Base-by-base conservation (phyloP, 2,888 invertebrate species). In the Agonum fuliginosum region DNA sequence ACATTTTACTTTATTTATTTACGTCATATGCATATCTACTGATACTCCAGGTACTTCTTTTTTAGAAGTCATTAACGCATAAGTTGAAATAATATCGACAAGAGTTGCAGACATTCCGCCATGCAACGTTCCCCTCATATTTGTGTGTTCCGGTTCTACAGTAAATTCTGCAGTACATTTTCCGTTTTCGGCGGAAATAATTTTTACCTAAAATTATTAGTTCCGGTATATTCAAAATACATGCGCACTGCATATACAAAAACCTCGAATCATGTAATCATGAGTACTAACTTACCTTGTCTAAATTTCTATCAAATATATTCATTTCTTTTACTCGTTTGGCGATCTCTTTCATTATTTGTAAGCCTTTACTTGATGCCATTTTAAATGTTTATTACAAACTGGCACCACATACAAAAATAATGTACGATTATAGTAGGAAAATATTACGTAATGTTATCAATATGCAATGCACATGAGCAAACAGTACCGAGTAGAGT, bases 81-180 rank as follows among this genome's bases (percentile, higher is more conserved):
- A 92, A 0, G 94, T 93, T 0, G 97, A 96, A 19, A 97, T 85
- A 72, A 89, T 88, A 83, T 95, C 95, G 0, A 95, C 91, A 6
- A 97, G 85, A 0, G 95, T 94, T 1, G 95, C 93, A 2, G 94
- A 94, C 82, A 95, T 91, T 3, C 96, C 97, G 1, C 97, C 97
- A 84, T 97, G 97, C 2, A 97, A 85, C 0, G 91, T 91, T 0
- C 95, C 95, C 30, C 88, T 85, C 10, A 88, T 86, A 86, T 97
- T 97, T 1, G 93, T 87, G 84, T 96, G 94, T 80, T 94, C 93
- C 2, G 92, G 88, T 0, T 88, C 89, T 0, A 97, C 92, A 81
- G 89, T 90, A 83, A 97, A 91, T 85, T 96, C 93, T 14, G 94
- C 95, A 24, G 89, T 85, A 84, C 95, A 93, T 67, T 88, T 89